A percentile compares a stretch with the other conserved stretches of the same genome.
Evolutionary conservation across 1,140 invertebrate genomes (phyloP).

Genomic region (Macrostomum lignano): DNA sequence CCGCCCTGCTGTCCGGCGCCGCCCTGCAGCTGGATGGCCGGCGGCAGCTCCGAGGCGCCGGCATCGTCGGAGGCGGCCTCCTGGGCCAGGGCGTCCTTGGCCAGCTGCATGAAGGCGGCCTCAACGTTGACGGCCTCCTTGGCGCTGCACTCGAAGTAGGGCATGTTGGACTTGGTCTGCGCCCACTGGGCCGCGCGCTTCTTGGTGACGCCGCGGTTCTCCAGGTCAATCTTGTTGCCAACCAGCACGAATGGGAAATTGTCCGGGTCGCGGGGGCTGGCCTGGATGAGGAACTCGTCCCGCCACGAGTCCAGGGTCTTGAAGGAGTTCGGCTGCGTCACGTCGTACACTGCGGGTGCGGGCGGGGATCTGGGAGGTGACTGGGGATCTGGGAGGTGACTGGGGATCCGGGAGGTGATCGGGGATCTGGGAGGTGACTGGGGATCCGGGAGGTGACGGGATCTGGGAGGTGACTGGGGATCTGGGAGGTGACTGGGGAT

Average conservation of each 20-base stretch:
- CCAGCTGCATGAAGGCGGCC: constrained; percentile 86
- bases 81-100: constrained; percentile 45
- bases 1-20: too few species aligned
- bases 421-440: too few species aligned
- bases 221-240: constrained; percentile 94
- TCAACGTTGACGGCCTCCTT: constrained; percentile 94
- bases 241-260: constrained; percentile 97
- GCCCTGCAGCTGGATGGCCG: too few species aligned
- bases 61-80: too few species aligned
- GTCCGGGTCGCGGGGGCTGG: constrained; percentile 70
- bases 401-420: too few species aligned
- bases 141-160: constrained; percentile 92
- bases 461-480: too few species aligned
- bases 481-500: too few species aligned
- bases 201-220: constrained; percentile 58
- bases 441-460: too few species aligned
- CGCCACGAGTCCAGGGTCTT: constrained; percentile 94
- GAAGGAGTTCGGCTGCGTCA: constrained; percentile 81
- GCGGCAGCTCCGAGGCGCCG: too few species aligned
- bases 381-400: too few species aligned
- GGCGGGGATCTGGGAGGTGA: too few species aligned
- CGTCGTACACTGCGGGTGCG: constrained; percentile 77
- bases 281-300: constrained; percentile 94
- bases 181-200: constrained; percentile 94
- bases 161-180: constrained; percentile 85